Base-by-base conservation (phyloP, 2,113 vertebrate species). In the Romanogobio albipinnatus region DNA sequence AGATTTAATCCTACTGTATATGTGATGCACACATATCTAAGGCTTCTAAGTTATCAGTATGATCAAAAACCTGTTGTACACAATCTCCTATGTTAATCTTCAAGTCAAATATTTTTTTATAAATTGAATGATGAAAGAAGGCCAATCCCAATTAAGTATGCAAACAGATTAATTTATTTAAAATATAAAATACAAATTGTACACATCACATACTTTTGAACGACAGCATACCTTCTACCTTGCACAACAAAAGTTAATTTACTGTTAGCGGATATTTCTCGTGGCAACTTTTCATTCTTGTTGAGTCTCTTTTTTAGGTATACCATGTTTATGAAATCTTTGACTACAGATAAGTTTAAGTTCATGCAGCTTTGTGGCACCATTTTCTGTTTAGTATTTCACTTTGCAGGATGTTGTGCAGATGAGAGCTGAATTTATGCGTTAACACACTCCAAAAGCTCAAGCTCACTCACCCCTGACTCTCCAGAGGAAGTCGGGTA, bases 401-500 rank as follows among this genome's bases (percentile, higher is more conserved):
- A 24, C 59, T 73, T 76, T 76, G 6, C 76, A 58, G 53, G 76
- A 64, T 82, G 84, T 77, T 66, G 51, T 61, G 24, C 74, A 85
- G 84, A 71, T 39, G 79, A n/a, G 61, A 75, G 84, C 82, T 24
- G 82, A 88, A 89, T 87, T 76, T 89, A 87, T 85, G 85, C 83
- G 80, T 49, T 85, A 78, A 83, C 84, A 88, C 87, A 87, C 83
- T 85, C 84, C 61, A 81, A 59, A 70, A 85, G 77, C 81, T 68
- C 22, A 15, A 51, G 64, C 47, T 85, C 81, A 9, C 36, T 89
- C 86, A 86, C 82, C 86, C 81, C 47, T 87, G 83, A 83, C 86
- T 87, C 59, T 29, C 77, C 68, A n/a, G 73, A 81, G 83, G 85
- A 82, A 81, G 70, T 71, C 9, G 49, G 68, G 68, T 74, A 83